phyloP scores from a whole-genome alignment of 2,888 invertebrate species.

The Trachelus stipa region DNA sequence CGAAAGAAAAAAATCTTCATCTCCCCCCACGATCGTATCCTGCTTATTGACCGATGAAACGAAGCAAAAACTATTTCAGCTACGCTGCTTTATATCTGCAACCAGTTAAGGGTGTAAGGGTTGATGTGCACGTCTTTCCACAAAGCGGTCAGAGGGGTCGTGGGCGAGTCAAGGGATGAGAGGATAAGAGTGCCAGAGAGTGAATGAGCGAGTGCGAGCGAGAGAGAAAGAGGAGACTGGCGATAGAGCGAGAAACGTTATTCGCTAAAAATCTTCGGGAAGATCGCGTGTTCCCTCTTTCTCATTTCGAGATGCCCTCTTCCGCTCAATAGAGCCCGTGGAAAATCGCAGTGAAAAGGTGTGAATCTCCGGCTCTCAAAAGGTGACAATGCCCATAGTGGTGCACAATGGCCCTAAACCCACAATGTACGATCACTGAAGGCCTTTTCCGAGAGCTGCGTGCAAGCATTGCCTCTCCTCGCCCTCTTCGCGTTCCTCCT shows the following conservation, averaged over 20 bases:
- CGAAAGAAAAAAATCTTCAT: neutral
- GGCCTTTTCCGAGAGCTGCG: constrained; percentile 18
- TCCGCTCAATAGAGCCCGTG: constrained; percentile 49
- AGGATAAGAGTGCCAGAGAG: neutral
- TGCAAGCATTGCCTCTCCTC: constrained; percentile 23
- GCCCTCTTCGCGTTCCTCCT: constrained; percentile 25
- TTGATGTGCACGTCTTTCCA: neutral
- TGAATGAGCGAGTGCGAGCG: neutral
- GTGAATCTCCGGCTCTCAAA: constrained; percentile 60
- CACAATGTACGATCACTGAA: constrained; percentile 50
- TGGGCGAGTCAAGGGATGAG: neutral
- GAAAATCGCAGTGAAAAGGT: constrained; percentile 62
- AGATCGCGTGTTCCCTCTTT: neutral
- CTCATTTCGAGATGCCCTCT: constrained; percentile 34
- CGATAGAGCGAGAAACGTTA: neutral
- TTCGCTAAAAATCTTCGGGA: constrained; percentile 7
- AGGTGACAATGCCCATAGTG: constrained; percentile 57
- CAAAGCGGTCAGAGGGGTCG: neutral
- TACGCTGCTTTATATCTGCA: neutral
- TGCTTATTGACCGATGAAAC: neutral
- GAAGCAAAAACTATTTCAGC: neutral
- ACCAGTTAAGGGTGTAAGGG: neutral
- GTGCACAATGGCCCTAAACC: constrained; percentile 57
- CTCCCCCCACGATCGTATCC: neutral
- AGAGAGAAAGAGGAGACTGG: no score